Base-by-base conservation (phyloP, 2,797 vertebrate genomes). In the Hephaestus fuliginosus region DNA sequence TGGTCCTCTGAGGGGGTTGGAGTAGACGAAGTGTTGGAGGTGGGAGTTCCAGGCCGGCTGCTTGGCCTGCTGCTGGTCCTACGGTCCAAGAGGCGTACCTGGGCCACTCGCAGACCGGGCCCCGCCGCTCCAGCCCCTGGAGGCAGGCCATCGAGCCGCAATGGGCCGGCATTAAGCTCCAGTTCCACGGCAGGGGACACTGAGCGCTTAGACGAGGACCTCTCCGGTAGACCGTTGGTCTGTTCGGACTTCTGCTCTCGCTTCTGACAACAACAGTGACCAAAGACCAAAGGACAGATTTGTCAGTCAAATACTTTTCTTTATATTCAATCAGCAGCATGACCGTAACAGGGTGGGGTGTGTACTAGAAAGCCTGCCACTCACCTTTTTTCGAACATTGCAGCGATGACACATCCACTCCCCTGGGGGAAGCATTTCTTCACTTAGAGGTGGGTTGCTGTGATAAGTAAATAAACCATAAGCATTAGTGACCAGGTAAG, bases 361-460 rank as follows among this genome's bases (percentile, higher is more conserved):
- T 20, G 20, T 43, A 9, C 60, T 0, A 49, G 0, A 20, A 65
- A 57, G 41, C 6, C 25, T 20, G 53, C 2, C 7, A 44, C 91
- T 86, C 66, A 99, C 98, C 96, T 98, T 99, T 93, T 97, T 97
- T 57, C 97, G 96, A 75, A 99, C 97, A 33, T 97, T 97, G 88
- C 98, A 99, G 92, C 98, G 97, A 90, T 99, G 98, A 95, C 98
- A 99, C 97, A 99, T 99, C 98, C 98, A 99, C 90, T 98, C 98
- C 78, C 98, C 98, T 7, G 98, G 97, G 62, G 98, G 98, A 93
- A 99, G 96, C 98, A 98, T 99, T 84, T 99, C 98, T 95, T 98
- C 98, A 61, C 97, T 99, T 75, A 99, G 93, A 1, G 98, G 98
- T 86, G 98, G 98, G 89, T 99, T 98, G 93, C 98, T 99, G 83